These are phyloP conservation scores for Phocoena phocoena DNA, from an alignment of 2,113 vertebrate species.

Conservation along the genomic window DNA sequence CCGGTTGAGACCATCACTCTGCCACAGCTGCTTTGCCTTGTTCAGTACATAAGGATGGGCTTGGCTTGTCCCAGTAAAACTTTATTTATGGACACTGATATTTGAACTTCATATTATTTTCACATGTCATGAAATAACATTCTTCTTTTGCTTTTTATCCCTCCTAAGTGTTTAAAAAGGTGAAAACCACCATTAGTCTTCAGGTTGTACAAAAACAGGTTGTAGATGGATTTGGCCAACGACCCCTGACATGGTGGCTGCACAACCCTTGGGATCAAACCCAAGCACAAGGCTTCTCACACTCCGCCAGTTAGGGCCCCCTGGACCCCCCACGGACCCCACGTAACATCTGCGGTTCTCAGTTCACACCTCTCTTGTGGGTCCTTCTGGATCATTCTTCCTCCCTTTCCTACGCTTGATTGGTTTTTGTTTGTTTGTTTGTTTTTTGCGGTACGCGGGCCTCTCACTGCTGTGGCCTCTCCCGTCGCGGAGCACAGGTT, in stretches of 20 bases:
- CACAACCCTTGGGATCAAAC: neutral
- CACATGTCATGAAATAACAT: neutral
- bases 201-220: neutral
- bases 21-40: no score
- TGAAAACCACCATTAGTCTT: neutral
- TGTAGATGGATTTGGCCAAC: accelerated
- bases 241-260: neutral
- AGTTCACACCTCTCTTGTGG: neutral
- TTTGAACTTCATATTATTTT: neutral
- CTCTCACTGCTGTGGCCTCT: no score
- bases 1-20: no score
- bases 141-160: neutral
- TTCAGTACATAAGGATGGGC: no score
- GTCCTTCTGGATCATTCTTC: neutral
- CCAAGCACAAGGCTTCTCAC: accelerated
- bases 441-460: no score
- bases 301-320: neutral
- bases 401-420: neutral
- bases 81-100: no score
- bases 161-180: neutral
- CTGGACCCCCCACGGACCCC: accelerated
- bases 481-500: no score
- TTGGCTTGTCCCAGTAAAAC: neutral
- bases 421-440: neutral
- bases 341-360: neutral